These are phyloP conservation scores for Pammene aurita DNA, from an alignment of 2,888 invertebrate genomes.

Conservation along the genomic window DNA sequence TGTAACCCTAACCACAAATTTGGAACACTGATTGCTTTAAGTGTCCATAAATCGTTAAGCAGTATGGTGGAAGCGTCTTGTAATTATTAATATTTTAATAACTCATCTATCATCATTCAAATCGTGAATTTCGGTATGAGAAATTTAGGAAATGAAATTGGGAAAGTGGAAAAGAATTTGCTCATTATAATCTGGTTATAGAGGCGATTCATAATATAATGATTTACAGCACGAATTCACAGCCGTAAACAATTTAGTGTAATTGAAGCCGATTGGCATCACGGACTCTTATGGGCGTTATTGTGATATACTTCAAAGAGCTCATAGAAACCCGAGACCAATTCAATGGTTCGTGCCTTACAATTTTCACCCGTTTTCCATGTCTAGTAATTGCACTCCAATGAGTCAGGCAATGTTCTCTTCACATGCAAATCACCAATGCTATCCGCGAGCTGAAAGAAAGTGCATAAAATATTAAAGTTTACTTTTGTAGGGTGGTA, in stretches of 20 bases:
- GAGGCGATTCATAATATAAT: slow-evolving; percentile 29
- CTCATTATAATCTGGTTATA: slow-evolving; percentile 32
- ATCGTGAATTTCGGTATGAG: slow-evolving; percentile 28
- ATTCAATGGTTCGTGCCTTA: slow-evolving; percentile 22
- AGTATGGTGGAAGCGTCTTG: slow-evolving; percentile 18
- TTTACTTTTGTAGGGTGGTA: slow-evolving; percentile 25
- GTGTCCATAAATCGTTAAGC: slow-evolving; percentile 28
- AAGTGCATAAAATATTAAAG: slow-evolving; percentile 29
- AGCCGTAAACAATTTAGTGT: slow-evolving; percentile 36
- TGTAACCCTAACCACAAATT: slow-evolving; percentile 33
- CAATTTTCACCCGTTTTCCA: slow-evolving; percentile 29
- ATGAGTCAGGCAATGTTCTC: slow-evolving; percentile 33
- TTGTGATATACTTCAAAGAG: slow-evolving; percentile 22
- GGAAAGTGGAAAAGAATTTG: slow-evolving; percentile 39
- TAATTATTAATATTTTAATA: slow-evolving; percentile 26
- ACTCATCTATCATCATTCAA: slow-evolving; percentile 19
- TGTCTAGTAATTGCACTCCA: slow-evolving; percentile 14
- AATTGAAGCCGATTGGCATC: slow-evolving; percentile 36
- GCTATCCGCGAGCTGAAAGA: slow-evolving; percentile 32
- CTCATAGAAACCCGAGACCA: slow-evolving; percentile 11
- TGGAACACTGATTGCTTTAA: slow-evolving; percentile 32
- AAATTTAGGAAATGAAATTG: slow-evolving; percentile 16
- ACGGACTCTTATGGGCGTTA: slow-evolving; percentile 28
- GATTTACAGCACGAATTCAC: slow-evolving; percentile 35
- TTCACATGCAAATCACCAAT: slow-evolving; percentile 33